A percentile compares a stretch with the other conserved stretches of the same genome.
phyloP scores from a whole-genome alignment of 2,113 vertebrate genomes.

The Cichladusa arquata region DNA sequence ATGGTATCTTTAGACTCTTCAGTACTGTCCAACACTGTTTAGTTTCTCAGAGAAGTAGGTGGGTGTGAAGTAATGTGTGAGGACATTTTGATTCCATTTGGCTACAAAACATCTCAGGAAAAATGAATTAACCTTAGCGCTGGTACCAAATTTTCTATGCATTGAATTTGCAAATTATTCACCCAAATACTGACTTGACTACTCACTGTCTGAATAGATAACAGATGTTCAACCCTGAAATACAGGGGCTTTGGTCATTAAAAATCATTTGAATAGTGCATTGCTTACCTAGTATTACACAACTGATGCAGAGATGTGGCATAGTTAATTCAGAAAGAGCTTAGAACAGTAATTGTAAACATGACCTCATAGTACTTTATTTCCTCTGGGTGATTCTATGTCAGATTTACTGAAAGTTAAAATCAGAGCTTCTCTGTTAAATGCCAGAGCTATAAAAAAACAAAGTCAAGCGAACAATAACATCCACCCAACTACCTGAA shows the following conservation, averaged over 20 bases:
- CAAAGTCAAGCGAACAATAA: background rate
- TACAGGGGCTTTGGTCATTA: conserved; percentile 2
- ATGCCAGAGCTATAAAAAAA: background rate
- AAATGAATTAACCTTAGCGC: conserved; percentile 50
- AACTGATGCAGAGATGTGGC: background rate
- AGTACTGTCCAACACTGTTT: background rate
- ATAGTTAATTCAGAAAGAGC: background rate
- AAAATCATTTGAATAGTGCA: conserved; percentile 14
- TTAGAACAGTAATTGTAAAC: background rate
- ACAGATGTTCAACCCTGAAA: conserved; percentile 23
- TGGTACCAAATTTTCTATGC: conserved; percentile 11
- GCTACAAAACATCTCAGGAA: conserved; percentile 17
- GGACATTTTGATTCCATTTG: conserved; percentile 39
- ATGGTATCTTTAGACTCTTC: conserved; percentile 19
- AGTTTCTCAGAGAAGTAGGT: background rate
- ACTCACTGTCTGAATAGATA: conserved; percentile 37
- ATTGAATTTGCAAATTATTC: conserved; percentile 55
- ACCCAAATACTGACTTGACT: conserved; percentile 37
- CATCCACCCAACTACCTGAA: background rate
- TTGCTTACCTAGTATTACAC: background rate
- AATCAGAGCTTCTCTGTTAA: background rate
- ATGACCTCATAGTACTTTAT: background rate
- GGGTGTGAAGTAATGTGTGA: background rate
- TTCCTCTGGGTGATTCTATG: background rate
- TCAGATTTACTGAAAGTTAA: conserved; percentile 7